Percentiles rank a stretch among this genome's conserved stretches.
Evolutionary conservation across 2,888 invertebrate species (phyloP).

Genomic region (Sesamia inferens): DNA sequence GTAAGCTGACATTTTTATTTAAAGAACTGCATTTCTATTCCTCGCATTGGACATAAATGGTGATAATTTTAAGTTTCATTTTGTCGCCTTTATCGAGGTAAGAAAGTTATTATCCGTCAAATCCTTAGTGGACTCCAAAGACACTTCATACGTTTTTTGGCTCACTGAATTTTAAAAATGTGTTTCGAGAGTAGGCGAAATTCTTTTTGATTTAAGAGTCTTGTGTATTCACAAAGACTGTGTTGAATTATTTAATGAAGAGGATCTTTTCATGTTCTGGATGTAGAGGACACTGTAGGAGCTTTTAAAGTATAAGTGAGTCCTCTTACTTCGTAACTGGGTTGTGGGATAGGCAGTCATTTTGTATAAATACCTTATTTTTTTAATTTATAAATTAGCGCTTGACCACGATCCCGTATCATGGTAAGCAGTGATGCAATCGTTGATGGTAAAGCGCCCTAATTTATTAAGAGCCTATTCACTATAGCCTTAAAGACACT

Average conservation of each 20-base stretch:
- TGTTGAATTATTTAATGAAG: conserved; percentile 25
- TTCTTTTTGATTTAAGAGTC: conserved; percentile 19
- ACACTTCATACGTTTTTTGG: not conserved
- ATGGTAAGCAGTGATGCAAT: no score
- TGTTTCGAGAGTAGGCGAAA: not conserved
- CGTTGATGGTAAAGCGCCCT: no score
- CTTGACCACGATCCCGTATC: no score
- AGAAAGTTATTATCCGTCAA: not conserved
- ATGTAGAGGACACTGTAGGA: accelerated
- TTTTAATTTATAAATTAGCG: no score
- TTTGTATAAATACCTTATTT: no score
- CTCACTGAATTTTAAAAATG: conserved; percentile 28
- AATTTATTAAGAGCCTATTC: no score
- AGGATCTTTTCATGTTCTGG: not conserved
- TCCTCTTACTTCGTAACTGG: no score
- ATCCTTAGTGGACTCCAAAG: not conserved
- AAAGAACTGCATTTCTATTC: no score
- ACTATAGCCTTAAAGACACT: no score
- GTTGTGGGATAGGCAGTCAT: no score
- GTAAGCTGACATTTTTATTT: no score
- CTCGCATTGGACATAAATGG: not conserved
- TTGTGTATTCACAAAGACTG: not conserved
- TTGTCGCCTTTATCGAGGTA: no score
- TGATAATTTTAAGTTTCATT: not conserved
- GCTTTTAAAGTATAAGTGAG: not conserved